Evolutionary conservation across 2,113 vertebrate genomes (phyloP).

Genomic region (Drymodes brunneopygia): DNA sequence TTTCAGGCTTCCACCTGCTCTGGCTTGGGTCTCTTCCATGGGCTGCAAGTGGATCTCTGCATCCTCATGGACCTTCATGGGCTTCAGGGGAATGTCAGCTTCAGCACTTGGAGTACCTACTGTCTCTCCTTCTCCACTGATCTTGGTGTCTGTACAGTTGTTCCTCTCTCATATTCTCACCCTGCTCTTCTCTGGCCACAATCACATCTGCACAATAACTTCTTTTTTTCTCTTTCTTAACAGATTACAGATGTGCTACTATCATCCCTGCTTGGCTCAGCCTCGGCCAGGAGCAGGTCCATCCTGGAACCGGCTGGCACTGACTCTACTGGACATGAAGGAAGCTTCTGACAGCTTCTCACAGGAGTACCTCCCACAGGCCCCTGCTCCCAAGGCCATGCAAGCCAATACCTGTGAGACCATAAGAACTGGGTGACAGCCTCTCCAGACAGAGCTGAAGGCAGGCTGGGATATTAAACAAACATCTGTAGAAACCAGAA

Average conservation of each 20-base stretch:
- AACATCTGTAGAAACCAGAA: not conserved
- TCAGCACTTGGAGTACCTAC: not conserved
- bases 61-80: not conserved
- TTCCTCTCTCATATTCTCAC: not conserved
- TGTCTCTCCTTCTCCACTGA: not conserved
- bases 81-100: not conserved
- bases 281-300: rapidly evolving
- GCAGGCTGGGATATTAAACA: not conserved
- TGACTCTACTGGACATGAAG: too few species aligned
- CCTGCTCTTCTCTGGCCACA: not conserved
- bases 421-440: not conserved
- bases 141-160: not conserved
- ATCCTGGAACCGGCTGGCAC: too few species aligned
- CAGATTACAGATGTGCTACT: not conserved
- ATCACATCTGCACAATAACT: not conserved
- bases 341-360: too few species aligned
- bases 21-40: rapidly evolving
- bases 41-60: not conserved
- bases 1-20: not conserved
- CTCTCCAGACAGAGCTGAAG: not conserved
- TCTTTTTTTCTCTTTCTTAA: not conserved
- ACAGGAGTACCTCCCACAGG: too few species aligned
- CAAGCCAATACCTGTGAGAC: not conserved
- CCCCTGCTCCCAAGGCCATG: not conserved
- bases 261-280: not conserved